phyloP scores from a whole-genome alignment of 2,888 invertebrate genomes.

The Myathropa florea region DNA sequence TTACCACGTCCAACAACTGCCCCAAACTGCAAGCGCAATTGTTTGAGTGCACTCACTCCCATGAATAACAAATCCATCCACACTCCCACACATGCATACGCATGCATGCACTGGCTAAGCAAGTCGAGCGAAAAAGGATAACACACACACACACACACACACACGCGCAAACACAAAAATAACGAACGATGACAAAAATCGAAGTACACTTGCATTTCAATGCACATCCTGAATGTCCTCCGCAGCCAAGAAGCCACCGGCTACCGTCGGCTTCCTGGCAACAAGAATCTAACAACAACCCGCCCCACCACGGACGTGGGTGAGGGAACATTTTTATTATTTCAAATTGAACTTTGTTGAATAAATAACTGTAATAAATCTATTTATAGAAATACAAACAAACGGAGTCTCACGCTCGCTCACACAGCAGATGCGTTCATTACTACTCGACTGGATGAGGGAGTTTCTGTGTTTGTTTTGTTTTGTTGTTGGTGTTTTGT shows the following conservation, averaged over 20 bases:
- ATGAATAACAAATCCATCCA: background rate
- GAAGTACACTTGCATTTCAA: background rate
- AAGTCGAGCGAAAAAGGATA: constrained; percentile 13
- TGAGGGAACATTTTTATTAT: constrained; percentile 39
- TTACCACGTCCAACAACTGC: background rate
- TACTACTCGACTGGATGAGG: background rate
- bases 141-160: background rate
- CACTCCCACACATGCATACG: background rate
- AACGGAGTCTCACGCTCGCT: background rate
- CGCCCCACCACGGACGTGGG: background rate
- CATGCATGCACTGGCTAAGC: constrained; percentile 7
- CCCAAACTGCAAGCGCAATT: background rate
- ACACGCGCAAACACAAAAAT: background rate
- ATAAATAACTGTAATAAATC: constrained; percentile 68
- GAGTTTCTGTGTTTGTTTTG: constrained; percentile 3
- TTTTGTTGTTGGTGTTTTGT: background rate
- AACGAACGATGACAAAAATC: constrained; percentile 10
- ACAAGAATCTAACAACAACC: constrained; percentile 28
- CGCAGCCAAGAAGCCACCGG: constrained; percentile 53
- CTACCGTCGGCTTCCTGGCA: constrained; percentile 58
- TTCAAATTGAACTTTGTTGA: constrained; percentile 61
- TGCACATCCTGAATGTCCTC: constrained; percentile 35
- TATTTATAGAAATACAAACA: constrained; percentile 53
- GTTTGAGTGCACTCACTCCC: background rate
- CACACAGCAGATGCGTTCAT: background rate